Evolutionary conservation across 2,888 invertebrate species (phyloP).

Genomic region (Thymelicus acteon): DNA sequence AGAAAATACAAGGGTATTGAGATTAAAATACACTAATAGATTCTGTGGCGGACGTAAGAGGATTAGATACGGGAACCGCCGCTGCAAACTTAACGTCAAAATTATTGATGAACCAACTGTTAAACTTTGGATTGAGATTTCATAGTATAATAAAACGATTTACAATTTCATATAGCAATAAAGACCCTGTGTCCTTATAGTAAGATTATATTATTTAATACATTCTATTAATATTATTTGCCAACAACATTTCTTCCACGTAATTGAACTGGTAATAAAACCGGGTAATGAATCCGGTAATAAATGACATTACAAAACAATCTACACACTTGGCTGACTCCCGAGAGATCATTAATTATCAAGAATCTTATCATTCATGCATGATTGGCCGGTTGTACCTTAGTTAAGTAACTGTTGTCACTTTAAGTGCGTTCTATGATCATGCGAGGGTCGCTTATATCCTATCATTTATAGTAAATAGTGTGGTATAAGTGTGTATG

Average conservation of each 20-base stretch:
- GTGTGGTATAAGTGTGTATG: no score
- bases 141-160: not conserved
- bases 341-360: conserved; percentile 22
- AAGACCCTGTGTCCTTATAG: no score
- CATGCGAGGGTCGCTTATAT: not conserved
- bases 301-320: conserved; percentile 11
- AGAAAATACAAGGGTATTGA: conserved; percentile 3
- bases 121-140: conserved; percentile 13
- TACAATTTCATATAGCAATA: not conserved
- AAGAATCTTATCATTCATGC: conserved; percentile 32
- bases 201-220: no score
- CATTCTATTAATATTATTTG: no score
- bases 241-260: no score
- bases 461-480: no score
- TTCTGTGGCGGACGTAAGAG: conserved; percentile 14
- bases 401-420: conserved; percentile 14
- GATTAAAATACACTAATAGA: conserved; percentile 5
- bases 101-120: conserved; percentile 26
- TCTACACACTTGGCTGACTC: conserved; percentile 15
- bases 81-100: conserved; percentile 22
- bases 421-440: conserved; percentile 4
- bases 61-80: conserved; percentile 12
- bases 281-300: no score
- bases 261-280: no score
- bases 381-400: conserved; percentile 19